Conservation (phyloP, 2,797 vertebrate species). For the Arctocebus calabarensis region DNA sequence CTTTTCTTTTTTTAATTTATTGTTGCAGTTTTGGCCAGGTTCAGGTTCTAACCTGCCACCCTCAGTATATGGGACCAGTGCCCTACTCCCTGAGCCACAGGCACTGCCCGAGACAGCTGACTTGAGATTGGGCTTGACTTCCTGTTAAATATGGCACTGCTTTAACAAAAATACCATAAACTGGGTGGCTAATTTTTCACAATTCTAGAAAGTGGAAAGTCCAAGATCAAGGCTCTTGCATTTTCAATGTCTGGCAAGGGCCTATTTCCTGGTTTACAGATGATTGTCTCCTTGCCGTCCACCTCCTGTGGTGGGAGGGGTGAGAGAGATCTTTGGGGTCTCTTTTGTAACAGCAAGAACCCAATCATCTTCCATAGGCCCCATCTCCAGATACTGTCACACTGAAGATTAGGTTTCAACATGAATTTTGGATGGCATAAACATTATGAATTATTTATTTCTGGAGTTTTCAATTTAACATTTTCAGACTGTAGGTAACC, state of each 20-base stretch:
- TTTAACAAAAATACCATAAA: background rate
- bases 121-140: background rate
- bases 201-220: background rate
- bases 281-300: background rate
- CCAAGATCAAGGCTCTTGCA: background rate
- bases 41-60: too few species aligned
- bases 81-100: too few species aligned
- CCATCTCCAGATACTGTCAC: background rate
- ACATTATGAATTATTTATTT: too few species aligned
- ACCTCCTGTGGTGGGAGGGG: background rate
- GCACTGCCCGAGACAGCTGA: too few species aligned
- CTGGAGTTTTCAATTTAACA: too few species aligned
- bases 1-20: too few species aligned
- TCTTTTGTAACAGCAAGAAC: background rate
- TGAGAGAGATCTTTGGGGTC: background rate
- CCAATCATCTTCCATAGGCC: background rate
- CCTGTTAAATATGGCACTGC: background rate
- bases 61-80: too few species aligned
- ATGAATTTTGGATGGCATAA: background rate
- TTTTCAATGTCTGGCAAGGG: background rate
- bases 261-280: background rate
- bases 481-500: too few species aligned
- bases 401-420: background rate
- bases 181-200: background rate
- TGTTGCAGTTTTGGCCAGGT: too few species aligned